These are phyloP conservation scores for Pteronura brasiliensis DNA, from an alignment of 2,113 vertebrate genomes.

Conservation along the genomic window DNA sequence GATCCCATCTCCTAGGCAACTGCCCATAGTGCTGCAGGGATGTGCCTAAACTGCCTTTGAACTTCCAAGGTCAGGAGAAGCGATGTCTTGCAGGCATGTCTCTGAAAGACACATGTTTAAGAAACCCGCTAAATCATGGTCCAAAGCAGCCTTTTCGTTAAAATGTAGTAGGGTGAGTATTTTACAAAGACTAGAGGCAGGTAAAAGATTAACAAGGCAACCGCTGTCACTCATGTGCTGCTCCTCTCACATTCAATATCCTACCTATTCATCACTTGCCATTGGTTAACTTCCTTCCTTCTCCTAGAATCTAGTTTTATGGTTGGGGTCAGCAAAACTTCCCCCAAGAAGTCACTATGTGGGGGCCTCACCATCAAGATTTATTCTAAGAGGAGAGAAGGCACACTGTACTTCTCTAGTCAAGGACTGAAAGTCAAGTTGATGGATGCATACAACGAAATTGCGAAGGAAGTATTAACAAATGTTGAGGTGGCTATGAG, in stretches of 20 bases:
- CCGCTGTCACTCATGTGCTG: neutral
- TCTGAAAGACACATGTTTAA: neutral
- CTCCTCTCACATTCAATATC: neutral
- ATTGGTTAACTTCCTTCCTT: neutral
- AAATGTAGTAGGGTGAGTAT: neutral
- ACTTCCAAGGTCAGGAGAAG: slow-evolving; percentile 47
- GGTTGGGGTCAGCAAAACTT: slow-evolving; percentile 5
- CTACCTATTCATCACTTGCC: slow-evolving; percentile 40
- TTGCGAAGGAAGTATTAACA: neutral
- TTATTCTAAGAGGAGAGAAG: slow-evolving; percentile 50
- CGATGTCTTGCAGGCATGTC: neutral
- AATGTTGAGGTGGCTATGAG: neutral
- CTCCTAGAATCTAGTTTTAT: slow-evolving; percentile 18
- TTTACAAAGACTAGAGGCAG: slow-evolving; percentile 23
- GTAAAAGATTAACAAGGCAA: neutral
- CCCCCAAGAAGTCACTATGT: neutral
- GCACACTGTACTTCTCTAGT: slow-evolving; percentile 1
- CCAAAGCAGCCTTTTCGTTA: slow-evolving; percentile 41
- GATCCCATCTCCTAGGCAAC: slow-evolving; percentile 15
- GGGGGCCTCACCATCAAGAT: neutral
- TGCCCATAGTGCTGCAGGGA: neutral
- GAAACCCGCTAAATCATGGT: neutral
- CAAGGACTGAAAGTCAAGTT: slow-evolving; percentile 29
- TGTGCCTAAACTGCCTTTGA: slow-evolving; percentile 20
- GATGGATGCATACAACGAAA: slow-evolving; percentile 3